These are phyloP conservation scores for Macrostomum lignano DNA, from an alignment of 1,140 invertebrate genomes.

Conservation along the genomic window DNA sequence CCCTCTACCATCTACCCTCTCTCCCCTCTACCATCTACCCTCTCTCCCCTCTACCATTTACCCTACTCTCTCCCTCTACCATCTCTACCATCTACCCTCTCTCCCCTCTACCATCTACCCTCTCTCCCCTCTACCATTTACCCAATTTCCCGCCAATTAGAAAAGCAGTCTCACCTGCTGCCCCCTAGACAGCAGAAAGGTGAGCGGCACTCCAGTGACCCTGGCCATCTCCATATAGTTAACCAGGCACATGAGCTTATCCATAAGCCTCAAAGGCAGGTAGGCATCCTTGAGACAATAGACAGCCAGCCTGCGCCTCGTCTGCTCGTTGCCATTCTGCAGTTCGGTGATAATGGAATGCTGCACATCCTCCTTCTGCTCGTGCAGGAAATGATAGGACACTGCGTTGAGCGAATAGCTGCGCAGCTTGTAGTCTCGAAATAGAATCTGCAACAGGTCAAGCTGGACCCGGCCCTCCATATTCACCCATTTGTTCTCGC, in stretches of 20 bases:
- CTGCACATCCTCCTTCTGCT: conserved; percentile 98
- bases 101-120: no score
- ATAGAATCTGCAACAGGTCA: conserved; percentile 49
- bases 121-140: no score
- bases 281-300: conserved; percentile 96
- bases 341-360: conserved; percentile 90
- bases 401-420: conserved; percentile 96
- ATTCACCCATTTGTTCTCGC: conserved; percentile 80
- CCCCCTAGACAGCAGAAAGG: conserved; percentile 64
- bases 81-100: no score
- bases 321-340: conserved; percentile 36
- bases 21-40: no score
- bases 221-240: conserved; percentile 99
- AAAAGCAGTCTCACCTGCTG: conserved; percentile 98
- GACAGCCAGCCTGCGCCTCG: conserved; percentile 49
- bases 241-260: conserved; percentile 90
- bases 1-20: no score
- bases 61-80: no score
- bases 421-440: conserved; percentile 79
- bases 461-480: conserved; percentile 83
- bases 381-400: conserved; percentile 81
- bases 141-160: no score
- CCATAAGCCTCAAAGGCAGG: conserved; percentile 60
- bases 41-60: no score
- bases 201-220: conserved; percentile 79